Base-by-base conservation (phyloP, 1,140 invertebrate genomes). In the Drosophila novamexicana region DNA sequence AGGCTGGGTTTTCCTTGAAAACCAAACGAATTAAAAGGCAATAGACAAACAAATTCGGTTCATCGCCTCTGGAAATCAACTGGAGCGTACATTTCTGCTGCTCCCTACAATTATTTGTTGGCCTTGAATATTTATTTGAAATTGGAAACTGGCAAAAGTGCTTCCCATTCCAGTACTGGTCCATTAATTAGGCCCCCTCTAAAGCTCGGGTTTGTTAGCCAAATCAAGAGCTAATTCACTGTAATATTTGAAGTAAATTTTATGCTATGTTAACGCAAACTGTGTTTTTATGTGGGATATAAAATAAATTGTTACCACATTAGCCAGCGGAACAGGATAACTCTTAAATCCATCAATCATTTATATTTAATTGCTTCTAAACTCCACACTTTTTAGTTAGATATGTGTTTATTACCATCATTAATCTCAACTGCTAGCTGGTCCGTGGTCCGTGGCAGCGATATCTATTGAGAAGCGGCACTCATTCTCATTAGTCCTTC, bases 131-230 rank as follows among this genome's bases (percentile, higher is more conserved):
- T 81, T 81, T 75, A 82, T 75, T 83, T 68, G 66, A 82, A 82
- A 83, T 79, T 83, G 67, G 76, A 82, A 83, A 79, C 71, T 76
- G 77, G 71, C 80, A 76, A 83, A 79, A 77, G 63, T 82, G 66
- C 75, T 76, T 39, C 62, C 62, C 65, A 71, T 65, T 76, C 12
- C 40, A 42, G 5, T 42, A 1, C 16, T 3, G 72, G 72, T 5
- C 66, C 67, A 83, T 84, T 84, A 83, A 83, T 83, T 84, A 72
- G 68, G n/a, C 32, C 36, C 56, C 9, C 34, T 5, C 9, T 18
- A 7, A 29, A 18, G 29, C n/a, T 40, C 10, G 6, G 53, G 6
- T 16, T 36, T 36, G 14, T 36, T 53, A 16, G 50, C 2, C 18
- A 56, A 56, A 37, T 54, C 52, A 54, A 54, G 37, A 37, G 52